Percentiles rank a stretch among this genome's conserved stretches.
These are phyloP conservation scores for Denticeps clupeoides DNA, from an alignment of 2,797 vertebrate species.

Conservation along the genomic window DNA sequence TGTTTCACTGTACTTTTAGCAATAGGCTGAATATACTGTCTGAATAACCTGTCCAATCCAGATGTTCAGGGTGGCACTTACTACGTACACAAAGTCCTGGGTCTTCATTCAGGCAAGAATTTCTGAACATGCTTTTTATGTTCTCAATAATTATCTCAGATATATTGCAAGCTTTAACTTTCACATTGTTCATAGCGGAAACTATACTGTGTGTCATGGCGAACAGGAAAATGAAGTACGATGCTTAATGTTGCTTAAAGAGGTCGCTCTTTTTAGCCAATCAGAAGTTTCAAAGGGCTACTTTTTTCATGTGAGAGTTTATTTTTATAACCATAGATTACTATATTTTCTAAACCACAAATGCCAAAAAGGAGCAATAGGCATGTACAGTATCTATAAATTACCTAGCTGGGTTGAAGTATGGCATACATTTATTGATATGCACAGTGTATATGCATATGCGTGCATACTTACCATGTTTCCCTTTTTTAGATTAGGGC, in stretches of 20 bases:
- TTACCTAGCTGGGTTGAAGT: not conserved
- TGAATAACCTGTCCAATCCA: too few species aligned
- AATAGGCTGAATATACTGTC: too few species aligned
- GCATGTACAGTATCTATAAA: constrained; percentile 8
- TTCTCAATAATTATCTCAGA: too few species aligned
- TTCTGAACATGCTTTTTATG: not conserved
- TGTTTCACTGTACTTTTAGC: too few species aligned
- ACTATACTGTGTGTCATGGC: too few species aligned
- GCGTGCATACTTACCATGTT: too few species aligned
- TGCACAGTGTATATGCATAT: constrained; percentile 3
- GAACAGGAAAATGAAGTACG: not conserved
- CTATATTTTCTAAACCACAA: constrained; percentile 8
- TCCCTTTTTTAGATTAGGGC: constrained; percentile 7
- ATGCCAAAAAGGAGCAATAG: constrained; percentile 21
- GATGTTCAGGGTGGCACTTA: too few species aligned
- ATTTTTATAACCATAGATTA: constrained; percentile 7
- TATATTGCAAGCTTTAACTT: too few species aligned
- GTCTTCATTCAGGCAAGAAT: not conserved
- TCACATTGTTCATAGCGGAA: too few species aligned
- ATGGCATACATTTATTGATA: constrained; percentile 5
- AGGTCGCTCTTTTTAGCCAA: not conserved
- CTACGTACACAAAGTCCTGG: not conserved
- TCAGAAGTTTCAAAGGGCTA: constrained; percentile 16
- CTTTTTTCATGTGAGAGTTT: constrained; percentile 7
- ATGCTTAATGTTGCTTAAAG: constrained; percentile 1